These are phyloP conservation scores for Leucoraja erinaceus DNA, from an alignment of 2,113 vertebrate species.

Conservation along the genomic window DNA sequence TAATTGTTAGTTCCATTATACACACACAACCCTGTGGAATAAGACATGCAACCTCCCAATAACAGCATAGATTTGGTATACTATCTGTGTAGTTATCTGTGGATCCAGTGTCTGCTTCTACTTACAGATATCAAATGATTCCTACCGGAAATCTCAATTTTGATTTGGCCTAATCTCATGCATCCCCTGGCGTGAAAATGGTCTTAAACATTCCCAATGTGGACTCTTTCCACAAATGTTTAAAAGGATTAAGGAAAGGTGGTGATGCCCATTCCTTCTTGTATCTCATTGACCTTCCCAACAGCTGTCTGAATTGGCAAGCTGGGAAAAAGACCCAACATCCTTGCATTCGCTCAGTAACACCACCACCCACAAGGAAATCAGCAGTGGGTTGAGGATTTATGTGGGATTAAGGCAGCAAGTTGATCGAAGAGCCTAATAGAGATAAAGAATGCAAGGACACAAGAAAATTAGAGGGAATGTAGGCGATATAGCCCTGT, in stretches of 20 bases:
- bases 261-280: neutral
- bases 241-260: neutral
- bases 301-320: neutral
- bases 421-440: neutral
- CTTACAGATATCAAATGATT: neutral
- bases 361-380: neutral
- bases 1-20: neutral
- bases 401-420: neutral
- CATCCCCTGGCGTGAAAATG: neutral
- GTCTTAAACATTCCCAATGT: neutral
- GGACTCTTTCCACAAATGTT: neutral
- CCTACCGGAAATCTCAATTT: neutral
- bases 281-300: neutral
- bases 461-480: too few species aligned
- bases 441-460: neutral
- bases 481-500: too few species aligned
- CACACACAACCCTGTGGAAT: too few species aligned
- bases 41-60: neutral
- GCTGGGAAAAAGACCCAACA: neutral
- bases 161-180: neutral
- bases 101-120: neutral
- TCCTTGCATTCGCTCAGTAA: neutral
- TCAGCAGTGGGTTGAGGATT: neutral
- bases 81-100: neutral
- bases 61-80: neutral